Evolutionary conservation across 2,888 invertebrate genomes (phyloP), one percentile per base, ranked within the genome.

Genomic region (Cenopis cana): DNA sequence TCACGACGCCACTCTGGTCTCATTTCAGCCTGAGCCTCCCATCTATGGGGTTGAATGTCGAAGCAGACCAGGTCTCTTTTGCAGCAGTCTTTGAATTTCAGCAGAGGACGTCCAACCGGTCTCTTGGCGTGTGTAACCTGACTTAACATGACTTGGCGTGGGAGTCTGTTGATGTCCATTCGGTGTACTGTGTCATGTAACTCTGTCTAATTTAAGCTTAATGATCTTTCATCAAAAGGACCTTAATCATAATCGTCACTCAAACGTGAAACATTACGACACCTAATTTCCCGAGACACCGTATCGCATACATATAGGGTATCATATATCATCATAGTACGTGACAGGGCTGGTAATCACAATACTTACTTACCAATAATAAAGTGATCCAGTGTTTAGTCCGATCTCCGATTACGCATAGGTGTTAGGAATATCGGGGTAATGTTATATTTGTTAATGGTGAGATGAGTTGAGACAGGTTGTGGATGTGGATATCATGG

Each of bases 301-400:
- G 9, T 69, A 41, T 59, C 52, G 52, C 50, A 50, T 50, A 50
- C 36, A 52, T 33, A 52, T 59, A n/a, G 20, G 10, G n/a, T 14
- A n/a, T 46, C 46, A 54, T 70, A 70, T 66, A 66, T 66, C 59
- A 66, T 17, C 36, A 24, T 29, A 41, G 24, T 46, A n/a, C 46
- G 59, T 66, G 64, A 41, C 57, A 59, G 18, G 65, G 24, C 46
- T 65, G 46, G 46, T 46, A 46, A n/a, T 46, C 8, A n/a, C 46
- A 46, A n/a, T 12, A n/a, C 33, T 33, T 33, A 33, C 33, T 5
- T 33, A 33, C 5, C n/a, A 46, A n/a, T 46, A n/a, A n/a, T 8
- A 5, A 46, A 2, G 2, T 0, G 8, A 46, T 8, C 46, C 46
- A 46, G 46, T 46, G 0, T n/a, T n/a, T 6, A 8, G n/a, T n/a